Evolutionary conservation across 2,113 vertebrate genomes (phyloP).

Genomic region (Pollimyrus isidori): DNA sequence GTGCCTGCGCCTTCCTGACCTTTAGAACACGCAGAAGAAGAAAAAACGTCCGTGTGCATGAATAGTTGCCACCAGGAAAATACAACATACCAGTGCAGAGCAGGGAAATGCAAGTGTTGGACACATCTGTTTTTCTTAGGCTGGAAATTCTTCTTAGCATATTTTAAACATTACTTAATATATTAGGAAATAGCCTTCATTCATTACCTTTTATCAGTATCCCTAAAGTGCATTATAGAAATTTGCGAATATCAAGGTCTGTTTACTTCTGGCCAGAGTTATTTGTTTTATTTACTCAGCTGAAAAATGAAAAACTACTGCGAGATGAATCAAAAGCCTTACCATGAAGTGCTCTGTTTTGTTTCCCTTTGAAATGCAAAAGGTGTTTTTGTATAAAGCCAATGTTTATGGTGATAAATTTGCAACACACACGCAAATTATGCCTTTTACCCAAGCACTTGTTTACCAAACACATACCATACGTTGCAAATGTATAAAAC

Average conservation of each 20-base stretch:
- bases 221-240: neutral
- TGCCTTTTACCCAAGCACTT: neutral
- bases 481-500: neutral
- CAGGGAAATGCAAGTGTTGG: neutral
- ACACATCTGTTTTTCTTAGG: neutral
- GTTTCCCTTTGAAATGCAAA: neutral
- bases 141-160: neutral
- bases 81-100: neutral
- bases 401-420: neutral
- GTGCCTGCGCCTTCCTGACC: neutral
- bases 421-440: neutral
- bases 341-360: neutral
- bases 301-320: neutral
- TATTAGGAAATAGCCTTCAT: neutral
- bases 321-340: neutral
- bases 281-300: neutral
- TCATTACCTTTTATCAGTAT: neutral
- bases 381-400: neutral
- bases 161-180: neutral
- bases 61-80: neutral
- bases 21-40: neutral
- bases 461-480: neutral
- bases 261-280: neutral
- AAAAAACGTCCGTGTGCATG: neutral
- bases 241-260: neutral